Evolutionary conservation across 30 jellyfish, hydroid and myxozoan species (phyloP).

Genomic region (Cassiopea andromeda): DNA sequence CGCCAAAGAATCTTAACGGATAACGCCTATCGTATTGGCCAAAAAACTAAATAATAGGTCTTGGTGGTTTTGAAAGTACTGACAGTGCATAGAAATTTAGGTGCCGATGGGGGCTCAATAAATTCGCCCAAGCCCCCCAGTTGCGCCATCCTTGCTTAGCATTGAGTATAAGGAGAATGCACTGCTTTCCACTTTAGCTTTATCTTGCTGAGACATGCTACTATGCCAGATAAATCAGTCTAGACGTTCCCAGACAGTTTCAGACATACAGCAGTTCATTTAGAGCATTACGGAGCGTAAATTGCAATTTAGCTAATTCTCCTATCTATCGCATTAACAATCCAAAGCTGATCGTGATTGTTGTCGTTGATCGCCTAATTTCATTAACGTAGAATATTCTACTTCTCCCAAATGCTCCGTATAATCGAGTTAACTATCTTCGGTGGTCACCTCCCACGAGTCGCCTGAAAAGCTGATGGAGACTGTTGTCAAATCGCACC

Average conservation of each 20-base stretch:
- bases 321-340: background rate
- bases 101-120: too few species aligned
- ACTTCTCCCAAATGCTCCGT: background rate
- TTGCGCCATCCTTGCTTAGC: too few species aligned
- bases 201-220: too few species aligned
- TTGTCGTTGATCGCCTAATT: background rate
- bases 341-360: background rate
- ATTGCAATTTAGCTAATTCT: background rate
- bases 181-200: too few species aligned
- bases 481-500: background rate
- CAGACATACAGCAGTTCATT: background rate
- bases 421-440: background rate
- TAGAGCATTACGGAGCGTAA: background rate
- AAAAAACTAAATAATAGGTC: too few species aligned
- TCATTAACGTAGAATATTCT: background rate
- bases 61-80: too few species aligned
- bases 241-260: background rate
- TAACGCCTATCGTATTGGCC: too few species aligned
- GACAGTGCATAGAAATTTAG: too few species aligned
- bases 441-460: background rate
- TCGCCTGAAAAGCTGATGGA: background rate
- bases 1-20: too few species aligned
- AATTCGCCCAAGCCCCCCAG: too few species aligned
- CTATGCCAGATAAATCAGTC: background rate
- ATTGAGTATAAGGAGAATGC: too few species aligned